A percentile compares a stretch with the other conserved stretches of the same genome.
Conservation (phyloP, 2,797 vertebrate species). For the Syndactyla subalaris region DNA sequence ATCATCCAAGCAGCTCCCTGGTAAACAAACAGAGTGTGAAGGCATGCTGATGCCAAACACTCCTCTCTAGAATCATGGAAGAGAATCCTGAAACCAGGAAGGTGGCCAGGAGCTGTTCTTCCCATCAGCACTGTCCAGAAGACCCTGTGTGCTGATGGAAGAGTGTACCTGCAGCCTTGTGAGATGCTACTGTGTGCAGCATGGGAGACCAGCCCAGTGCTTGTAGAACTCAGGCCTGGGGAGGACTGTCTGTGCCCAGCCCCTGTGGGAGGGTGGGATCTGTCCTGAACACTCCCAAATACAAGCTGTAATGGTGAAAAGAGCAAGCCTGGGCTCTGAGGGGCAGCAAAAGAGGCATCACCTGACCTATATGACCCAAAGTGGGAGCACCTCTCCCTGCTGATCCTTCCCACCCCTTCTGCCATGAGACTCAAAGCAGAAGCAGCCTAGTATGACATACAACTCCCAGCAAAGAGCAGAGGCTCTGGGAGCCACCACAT, state of each 20-base stretch:
- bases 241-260: not conserved
- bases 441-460: not conserved
- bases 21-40: not conserved
- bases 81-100: not conserved
- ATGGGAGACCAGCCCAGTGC: not conserved
- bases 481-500: rapidly evolving
- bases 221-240: rapidly evolving
- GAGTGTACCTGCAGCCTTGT: not conserved
- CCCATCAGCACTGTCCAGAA: not conserved
- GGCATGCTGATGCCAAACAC: rapidly evolving
- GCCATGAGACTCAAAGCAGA: not conserved
- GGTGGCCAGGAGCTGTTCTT: not conserved
- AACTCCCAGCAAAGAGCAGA: not conserved
- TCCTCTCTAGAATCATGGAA: not conserved
- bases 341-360: not conserved
- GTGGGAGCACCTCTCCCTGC: not conserved
- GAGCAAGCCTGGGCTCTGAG: not conserved
- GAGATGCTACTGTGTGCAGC: not conserved
- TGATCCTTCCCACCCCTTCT: not conserved
- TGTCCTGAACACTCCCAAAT: not conserved
- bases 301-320: not conserved
- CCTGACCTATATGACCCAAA: not conserved
- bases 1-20: not conserved
- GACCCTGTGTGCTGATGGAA: not conserved
- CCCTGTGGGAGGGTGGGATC: not conserved